Evolutionary conservation across 2,888 invertebrate genomes (phyloP), one percentile per base, ranked within the genome.

Genomic region (Spodoptera exigua): DNA sequence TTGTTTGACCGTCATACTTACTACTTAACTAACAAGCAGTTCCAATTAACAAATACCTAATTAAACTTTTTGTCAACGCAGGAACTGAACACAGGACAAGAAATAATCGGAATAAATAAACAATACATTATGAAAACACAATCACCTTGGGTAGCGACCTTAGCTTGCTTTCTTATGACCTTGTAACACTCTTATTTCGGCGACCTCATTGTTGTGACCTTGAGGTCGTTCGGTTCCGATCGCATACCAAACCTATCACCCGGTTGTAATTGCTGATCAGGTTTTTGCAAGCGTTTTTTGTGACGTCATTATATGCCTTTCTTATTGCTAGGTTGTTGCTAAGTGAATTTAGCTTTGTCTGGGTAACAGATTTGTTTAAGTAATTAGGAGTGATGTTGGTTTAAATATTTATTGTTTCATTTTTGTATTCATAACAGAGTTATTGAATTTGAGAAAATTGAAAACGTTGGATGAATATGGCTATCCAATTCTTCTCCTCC

Each of bases 101-200:
- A 27, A 21, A n/a, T 14, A 45, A 49, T 43, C 11, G 14, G 17
- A 49, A 45, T 49, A 46, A 57, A 59, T 43, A 36, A 57, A 69
- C 40, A 47, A 49, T 45, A 62, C 56, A 54, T 58, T 41, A 9
- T 9, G 10, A 49, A 60, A 61, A 39, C 35, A 34, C 49, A 43
- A 61, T 58, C 45, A 64, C 74, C 75, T 75, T 72, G 74, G 43
- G 3, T 32, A n/a, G 11, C 39, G 64, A 75, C 74, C 75, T 75
- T 57, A 65, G 46, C 60, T 74, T 58, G 65, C 65, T 71, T 75
- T 75, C 75, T 63, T 61, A 56, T 43, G 57, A 61, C 75, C 75
- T 76, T 56, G 71, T 51, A 46, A 53, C 60, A 61, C 54, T 66
- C 66, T 67, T 66, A 68, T 73, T 76, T 68, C 60, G 46, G 48